Conservation (phyloP, 37 sponge, comb jelly and placozoan genomes). For the Cladorhizidae sp. region DNA sequence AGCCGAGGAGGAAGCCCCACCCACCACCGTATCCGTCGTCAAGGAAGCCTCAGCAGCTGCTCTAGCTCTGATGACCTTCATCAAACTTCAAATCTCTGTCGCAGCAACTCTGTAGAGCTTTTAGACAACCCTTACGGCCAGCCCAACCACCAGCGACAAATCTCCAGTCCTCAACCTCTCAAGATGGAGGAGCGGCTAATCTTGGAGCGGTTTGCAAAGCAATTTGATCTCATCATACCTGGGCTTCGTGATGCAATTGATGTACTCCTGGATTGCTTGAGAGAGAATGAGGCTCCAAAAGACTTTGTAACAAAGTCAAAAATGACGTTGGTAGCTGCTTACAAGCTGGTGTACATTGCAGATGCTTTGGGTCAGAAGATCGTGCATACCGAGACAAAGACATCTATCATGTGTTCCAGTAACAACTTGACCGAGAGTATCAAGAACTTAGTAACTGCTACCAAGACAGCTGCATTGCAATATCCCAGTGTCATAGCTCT, state of each 20-base stretch:
- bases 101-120: constrained; percentile 22
- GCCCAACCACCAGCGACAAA: constrained; percentile 16
- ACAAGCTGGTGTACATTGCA: constrained; percentile 83
- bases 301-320: constrained; percentile 78
- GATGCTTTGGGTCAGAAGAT: constrained; percentile 83
- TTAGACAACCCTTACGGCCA: constrained; percentile 48
- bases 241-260: constrained; percentile 59
- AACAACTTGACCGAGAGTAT: constrained; percentile 71
- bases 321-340: constrained; percentile 67
- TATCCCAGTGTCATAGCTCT: constrained; percentile 69
- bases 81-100: not conserved
- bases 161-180: constrained; percentile 42
- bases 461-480: constrained; percentile 81
- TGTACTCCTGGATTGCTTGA: constrained; percentile 27
- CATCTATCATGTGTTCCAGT: constrained; percentile 51
- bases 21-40: constrained; percentile 1
- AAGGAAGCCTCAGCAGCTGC: constrained; percentile 39
- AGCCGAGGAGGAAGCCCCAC: constrained; percentile 27
- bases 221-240: constrained; percentile 69
- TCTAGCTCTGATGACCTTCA: constrained; percentile 47
- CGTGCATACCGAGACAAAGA: constrained; percentile 59
- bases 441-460: constrained; percentile 68
- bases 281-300: constrained; percentile 49
- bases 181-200: constrained; percentile 55
- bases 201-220: constrained; percentile 58